Evolutionary conservation across 1,140 invertebrate species (phyloP), one percentile per base, ranked within the genome.

Genomic region (Drosophila persimilis): DNA sequence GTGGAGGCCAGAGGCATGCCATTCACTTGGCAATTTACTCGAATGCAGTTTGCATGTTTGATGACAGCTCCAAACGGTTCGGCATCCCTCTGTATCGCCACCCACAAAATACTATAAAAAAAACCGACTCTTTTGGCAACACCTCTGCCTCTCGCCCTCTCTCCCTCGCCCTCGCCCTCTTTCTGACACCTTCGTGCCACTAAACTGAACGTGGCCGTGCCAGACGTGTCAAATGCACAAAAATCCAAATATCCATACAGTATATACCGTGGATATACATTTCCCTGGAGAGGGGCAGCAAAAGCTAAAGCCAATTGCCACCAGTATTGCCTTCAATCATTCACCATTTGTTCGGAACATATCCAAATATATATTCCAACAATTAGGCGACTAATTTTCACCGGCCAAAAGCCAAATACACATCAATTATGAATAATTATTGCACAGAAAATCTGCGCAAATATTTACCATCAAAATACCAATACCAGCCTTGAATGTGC

Each of bases 171-270:
- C 56, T 46, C 29, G 6, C 26, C 17, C n/a, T 17, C 26, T 7
- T 7, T 9, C 1, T 17, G 26, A 11, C 50, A 31, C 29, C 29
- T 8, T 11, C 22, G 39, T 48, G 13, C 61, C 72, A 73, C 48
- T 73, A 60, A 75, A 66, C 72, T 56, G 55, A 56, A 67, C 72
- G 64, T 58, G 54, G 67, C 63, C 46, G 43, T 69, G 55, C 55
- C 63, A 70, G 77, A 81, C 79, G 80, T 85, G 80, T 85, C 81
- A 80, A 81, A 85, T 80, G 64, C 81, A 86, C 73, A 51, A 81
- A 73, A 81, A 65, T 77, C 60, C 48, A 73, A 86, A 77, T 54
- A 57, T 65, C 22, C 22, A 44, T 55, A 52, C 56, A 56, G 20
- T 31, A 29, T 0, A 26, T 35, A 57, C 31, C 52, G 2, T 55